Base-by-base conservation (phyloP, 2,888 invertebrate genomes). In the Hemaris fuciformis region DNA sequence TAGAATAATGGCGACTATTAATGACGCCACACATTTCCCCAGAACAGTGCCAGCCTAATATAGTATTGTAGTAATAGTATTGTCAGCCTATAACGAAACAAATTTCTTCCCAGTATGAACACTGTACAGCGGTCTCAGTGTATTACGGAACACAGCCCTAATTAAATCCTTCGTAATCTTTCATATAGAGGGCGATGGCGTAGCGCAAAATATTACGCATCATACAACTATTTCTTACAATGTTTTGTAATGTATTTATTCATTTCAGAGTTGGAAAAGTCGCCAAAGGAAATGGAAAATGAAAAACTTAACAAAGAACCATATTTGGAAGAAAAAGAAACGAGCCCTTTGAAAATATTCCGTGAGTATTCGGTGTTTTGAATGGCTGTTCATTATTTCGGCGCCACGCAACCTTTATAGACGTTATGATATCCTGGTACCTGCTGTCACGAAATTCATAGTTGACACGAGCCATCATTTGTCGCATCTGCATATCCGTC, bases 321-420 rank as follows among this genome's bases (percentile, higher is more conserved):
- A 62, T 8, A 61, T 38, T 41, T 57, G 57, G 41, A 15, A 10
- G 46, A 61, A 66, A 62, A 66, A 5, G 68, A 72, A 57, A 46
- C 61, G 41, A 74, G 69, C 62, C 62, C 68, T 15, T 81, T 73
- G 73, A 74, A 67, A 53, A 64, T 72, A 42, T 67, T 82, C 5
- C 66, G 82, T 81, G 70, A 75, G 81, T 75, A 18, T 18, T 13
- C 34, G 59, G 31, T 53, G 34, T 2, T 8, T 42, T 15, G 62
- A 53, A 71, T 76, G 66, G 31, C 42, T n/a, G n/a, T n/a, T n/a
- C 13, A 6, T 8, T 34, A 34, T 20, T 3, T 20, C 8, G n/a
- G 38, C n/a, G 38, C n/a, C 13, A 38, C 38, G 2, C 38, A 38
- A 3, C 0, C 7, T 10, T 5, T 20, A 10, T 20, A 43, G 20